phyloP scores from a whole-genome alignment of 2,113 vertebrate genomes.

The Triplophysa tibetana region DNA sequence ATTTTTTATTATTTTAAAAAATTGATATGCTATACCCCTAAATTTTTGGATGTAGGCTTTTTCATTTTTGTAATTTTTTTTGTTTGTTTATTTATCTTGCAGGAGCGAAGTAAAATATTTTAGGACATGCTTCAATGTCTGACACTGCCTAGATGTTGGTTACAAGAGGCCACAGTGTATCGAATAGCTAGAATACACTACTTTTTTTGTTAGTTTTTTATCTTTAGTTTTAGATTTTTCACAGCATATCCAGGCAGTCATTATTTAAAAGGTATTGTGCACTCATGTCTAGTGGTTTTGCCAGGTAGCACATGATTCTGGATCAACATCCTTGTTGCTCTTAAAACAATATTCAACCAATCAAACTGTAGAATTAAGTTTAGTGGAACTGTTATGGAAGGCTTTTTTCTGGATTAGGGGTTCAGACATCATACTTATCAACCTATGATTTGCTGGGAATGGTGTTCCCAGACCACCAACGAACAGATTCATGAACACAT shows the following conservation, averaged over 20 bases:
- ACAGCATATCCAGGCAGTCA: neutral
- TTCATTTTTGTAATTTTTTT: neutral
- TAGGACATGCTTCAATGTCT: slow-evolving; percentile 42
- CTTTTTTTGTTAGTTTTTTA: neutral
- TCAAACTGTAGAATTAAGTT: too few species aligned
- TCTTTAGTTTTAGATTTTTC: neutral
- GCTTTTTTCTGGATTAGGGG: too few species aligned
- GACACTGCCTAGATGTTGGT: slow-evolving; percentile 56
- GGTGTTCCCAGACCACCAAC: too few species aligned
- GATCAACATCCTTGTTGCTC: too few species aligned
- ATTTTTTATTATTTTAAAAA: neutral
- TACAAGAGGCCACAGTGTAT: slow-evolving; percentile 5
- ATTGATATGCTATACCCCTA: slow-evolving; percentile 58
- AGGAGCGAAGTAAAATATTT: slow-evolving; percentile 39
- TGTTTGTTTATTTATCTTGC: slow-evolving; percentile 49
- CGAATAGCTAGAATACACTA: slow-evolving; percentile 29
- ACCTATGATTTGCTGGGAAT: too few species aligned
- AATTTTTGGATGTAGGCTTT: slow-evolving; percentile 38
- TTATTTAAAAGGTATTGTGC: slow-evolving; percentile 8
- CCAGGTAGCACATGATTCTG: too few species aligned
- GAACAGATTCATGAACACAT: too few species aligned
- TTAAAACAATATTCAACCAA: too few species aligned
- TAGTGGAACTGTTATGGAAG: too few species aligned
- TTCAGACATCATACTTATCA: too few species aligned
- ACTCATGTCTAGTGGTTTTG: neutral